Evolutionary conservation across 2,888 invertebrate genomes (phyloP).

Genomic region (Kryphioiulus occultus): DNA sequence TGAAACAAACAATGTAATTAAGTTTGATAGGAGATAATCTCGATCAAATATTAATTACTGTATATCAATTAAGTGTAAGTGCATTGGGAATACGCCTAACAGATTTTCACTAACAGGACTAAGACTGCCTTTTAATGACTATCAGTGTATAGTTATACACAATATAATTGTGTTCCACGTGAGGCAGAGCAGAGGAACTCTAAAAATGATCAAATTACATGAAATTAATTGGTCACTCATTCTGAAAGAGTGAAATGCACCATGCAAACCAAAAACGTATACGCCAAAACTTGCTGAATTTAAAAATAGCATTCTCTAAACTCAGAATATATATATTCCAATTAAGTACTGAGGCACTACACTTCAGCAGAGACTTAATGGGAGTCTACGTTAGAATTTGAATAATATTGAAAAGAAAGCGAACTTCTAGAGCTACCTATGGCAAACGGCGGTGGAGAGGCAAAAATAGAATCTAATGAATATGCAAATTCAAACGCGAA

Average conservation of each 20-base stretch:
- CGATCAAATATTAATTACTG: no score
- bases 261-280: neutral
- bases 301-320: slow-evolving; percentile 33
- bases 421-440: slow-evolving; percentile 1
- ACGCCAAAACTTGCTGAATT: slow-evolving; percentile 16
- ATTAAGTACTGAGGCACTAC: slow-evolving; percentile 41
- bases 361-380: slow-evolving; percentile 42
- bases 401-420: neutral
- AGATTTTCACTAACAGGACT: neutral
- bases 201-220: neutral
- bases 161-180: neutral
- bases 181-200: neutral
- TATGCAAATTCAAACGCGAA: neutral
- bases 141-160: neutral
- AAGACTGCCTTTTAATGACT: neutral
- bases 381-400: slow-evolving; percentile 24
- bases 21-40: no score
- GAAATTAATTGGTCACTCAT: neutral
- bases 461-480: neutral
- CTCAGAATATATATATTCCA: neutral
- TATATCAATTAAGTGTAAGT: neutral
- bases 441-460: neutral
- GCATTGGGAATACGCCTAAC: neutral
- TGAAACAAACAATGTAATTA: neutral
- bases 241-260: neutral